Percentiles rank a stretch among this genome's conserved stretches.
phyloP scores from a whole-genome alignment of 2,888 invertebrate genomes.

The Clunio marinus region DNA sequence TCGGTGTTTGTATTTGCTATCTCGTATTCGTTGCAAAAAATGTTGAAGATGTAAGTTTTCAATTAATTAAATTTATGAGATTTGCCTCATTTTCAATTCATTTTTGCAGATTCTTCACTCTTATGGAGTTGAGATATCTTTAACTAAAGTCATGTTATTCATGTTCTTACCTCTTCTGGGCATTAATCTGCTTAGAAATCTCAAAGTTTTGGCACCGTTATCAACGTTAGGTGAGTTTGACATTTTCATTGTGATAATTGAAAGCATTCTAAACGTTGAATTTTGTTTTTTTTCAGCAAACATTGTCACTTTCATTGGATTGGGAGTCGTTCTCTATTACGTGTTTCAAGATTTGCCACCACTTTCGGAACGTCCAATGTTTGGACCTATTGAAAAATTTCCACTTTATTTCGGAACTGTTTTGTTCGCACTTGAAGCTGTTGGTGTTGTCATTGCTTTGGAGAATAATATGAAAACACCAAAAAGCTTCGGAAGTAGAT shows the following conservation, averaged over 20 bases:
- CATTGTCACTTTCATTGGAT: slow-evolving; percentile 68
- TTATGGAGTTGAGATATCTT: slow-evolving; percentile 49
- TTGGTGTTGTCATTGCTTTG: slow-evolving; percentile 78
- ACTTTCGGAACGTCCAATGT: slow-evolving; percentile 52
- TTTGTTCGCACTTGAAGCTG: slow-evolving; percentile 81
- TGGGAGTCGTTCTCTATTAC: slow-evolving; percentile 70
- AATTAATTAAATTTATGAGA: neutral
- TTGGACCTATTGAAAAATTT: slow-evolving; percentile 56
- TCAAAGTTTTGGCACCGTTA: slow-evolving; percentile 77
- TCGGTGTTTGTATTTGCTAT: slow-evolving; percentile 86
- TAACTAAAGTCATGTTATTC: slow-evolving; percentile 63
- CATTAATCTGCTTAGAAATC: slow-evolving; percentile 68
- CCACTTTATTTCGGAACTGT: slow-evolving; percentile 87
- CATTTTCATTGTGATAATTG: neutral
- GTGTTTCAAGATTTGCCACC: slow-evolving; percentile 62
- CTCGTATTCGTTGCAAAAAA: slow-evolving; percentile 72
- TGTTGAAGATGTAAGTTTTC: slow-evolving; percentile 54
- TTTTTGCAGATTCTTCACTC: slow-evolving; percentile 54
- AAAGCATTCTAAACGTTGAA: neutral
- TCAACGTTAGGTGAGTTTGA: slow-evolving; percentile 57
- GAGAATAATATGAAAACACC: slow-evolving; percentile 89
- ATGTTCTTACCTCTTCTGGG: slow-evolving; percentile 64
- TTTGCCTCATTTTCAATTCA: neutral
- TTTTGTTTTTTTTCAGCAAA: slow-evolving; percentile 57
- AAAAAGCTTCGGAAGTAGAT: slow-evolving; percentile 67